Evolutionary conservation across 2,113 vertebrate species (phyloP).

Genomic region (Hystrix brachyura): DNA sequence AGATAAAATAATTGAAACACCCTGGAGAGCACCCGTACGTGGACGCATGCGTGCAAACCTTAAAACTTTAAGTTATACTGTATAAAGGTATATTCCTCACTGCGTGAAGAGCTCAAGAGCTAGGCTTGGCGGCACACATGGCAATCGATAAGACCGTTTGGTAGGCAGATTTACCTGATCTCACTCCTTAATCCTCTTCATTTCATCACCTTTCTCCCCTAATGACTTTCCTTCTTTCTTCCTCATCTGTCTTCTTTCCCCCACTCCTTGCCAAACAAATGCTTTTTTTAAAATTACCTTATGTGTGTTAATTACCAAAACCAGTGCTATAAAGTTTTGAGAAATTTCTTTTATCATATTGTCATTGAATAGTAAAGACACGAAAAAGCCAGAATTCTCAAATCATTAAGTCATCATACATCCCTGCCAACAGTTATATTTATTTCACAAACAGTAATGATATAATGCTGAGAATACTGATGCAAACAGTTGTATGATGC

Average conservation of each 20-base stretch:
- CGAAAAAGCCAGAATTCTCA: not conserved
- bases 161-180: not conserved
- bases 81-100: not conserved
- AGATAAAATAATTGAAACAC: not conserved
- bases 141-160: too few species aligned
- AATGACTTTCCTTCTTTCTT: not conserved
- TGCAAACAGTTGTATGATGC: not conserved
- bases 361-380: not conserved
- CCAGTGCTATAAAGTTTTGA: not conserved
- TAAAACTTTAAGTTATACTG: not conserved
- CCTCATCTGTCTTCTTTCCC: not conserved
- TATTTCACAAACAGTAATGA: not conserved
- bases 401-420: not conserved
- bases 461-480: not conserved
- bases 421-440: not conserved
- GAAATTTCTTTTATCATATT: not conserved
- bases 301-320: not conserved
- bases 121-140: not conserved
- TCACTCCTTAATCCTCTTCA: not conserved
- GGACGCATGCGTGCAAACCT: not conserved
- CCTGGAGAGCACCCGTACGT: not conserved
- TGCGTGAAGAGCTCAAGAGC: not conserved
- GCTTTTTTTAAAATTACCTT: not conserved
- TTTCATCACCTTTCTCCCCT: fast-evolving
- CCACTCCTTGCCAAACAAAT: not conserved